Percentiles rank a stretch among this genome's conserved stretches.
Conservation (phyloP, 1,140 invertebrate genomes). For the Pteromalus puparum region DNA sequence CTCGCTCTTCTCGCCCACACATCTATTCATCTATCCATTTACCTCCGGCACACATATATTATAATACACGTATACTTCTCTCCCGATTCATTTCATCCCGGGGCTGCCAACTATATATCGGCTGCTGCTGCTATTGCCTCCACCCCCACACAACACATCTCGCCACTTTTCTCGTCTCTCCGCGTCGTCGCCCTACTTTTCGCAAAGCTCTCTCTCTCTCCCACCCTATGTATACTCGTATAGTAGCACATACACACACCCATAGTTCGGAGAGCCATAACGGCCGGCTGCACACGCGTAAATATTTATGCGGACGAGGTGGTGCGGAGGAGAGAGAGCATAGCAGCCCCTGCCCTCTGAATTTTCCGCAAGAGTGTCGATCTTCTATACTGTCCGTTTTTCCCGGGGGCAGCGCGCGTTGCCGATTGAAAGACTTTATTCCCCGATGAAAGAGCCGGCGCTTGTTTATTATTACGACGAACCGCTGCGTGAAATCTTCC, state of each 20-base stretch:
- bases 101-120: neutral
- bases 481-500: neutral
- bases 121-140: neutral
- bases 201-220: slow-evolving; percentile 30
- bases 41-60: neutral
- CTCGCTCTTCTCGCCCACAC: neutral
- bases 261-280: slow-evolving; percentile 40
- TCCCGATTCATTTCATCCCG: slow-evolving; percentile 35
- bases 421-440: slow-evolving; percentile 37
- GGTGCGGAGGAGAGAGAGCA: neutral
- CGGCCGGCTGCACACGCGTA: slow-evolving; percentile 53
- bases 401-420: neutral
- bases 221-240: neutral
- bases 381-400: slow-evolving; percentile 13
- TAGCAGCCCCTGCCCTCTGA: neutral
- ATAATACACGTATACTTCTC: neutral
- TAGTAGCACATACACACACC: neutral
- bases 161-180: slow-evolving; percentile 14
- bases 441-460: neutral
- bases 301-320: slow-evolving; percentile 60
- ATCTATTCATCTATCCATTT: slow-evolving; percentile 15
- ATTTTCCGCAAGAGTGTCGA: slow-evolving; percentile 38
- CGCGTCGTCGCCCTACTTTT: slow-evolving; percentile 1
- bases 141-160: slow-evolving; percentile 4
- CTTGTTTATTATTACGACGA: neutral